Conservation (phyloP, 2,113 vertebrate genomes). For the Synchiropus splendidus region DNA sequence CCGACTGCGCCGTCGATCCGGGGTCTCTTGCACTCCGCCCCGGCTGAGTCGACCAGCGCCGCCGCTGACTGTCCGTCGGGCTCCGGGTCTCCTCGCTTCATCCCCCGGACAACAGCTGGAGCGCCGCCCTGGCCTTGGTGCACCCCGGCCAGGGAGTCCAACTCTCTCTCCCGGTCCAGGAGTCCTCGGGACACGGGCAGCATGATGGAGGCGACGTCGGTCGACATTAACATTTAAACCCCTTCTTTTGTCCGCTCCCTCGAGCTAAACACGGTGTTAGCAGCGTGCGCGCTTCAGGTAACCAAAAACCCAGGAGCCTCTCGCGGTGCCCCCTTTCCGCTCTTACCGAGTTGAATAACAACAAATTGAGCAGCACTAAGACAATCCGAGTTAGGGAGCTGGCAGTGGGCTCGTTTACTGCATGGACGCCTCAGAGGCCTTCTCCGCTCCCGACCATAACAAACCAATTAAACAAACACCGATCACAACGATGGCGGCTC, state of each 20-base stretch:
- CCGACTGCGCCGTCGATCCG: conserved; percentile 65
- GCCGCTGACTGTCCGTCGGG: conserved; percentile 63
- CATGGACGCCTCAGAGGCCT: conserved; percentile 44
- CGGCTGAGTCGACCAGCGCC: conserved; percentile 54
- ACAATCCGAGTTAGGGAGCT: conserved; percentile 4
- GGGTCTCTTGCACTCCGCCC: conserved; percentile 71
- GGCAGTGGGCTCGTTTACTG: conserved; percentile 39
- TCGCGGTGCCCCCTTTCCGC: conserved; percentile 11
- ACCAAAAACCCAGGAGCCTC: conserved; percentile 25
- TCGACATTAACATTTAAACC: conserved; percentile 76
- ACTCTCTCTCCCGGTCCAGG: conserved; percentile 70
- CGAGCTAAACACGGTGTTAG: conserved; percentile 17
- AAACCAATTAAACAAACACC: conserved; percentile 41
- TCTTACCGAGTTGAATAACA: background rate
- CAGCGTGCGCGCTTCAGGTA: conserved; percentile 2
- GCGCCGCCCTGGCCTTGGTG: conserved; percentile 51
- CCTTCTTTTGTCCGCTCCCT: conserved; percentile 19
- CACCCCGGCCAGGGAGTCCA: conserved; percentile 65
- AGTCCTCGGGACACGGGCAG: conserved; percentile 71
- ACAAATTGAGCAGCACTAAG: background rate
- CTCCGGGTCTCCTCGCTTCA: conserved; percentile 75
- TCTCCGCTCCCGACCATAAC: conserved; percentile 33
- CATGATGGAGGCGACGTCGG: conserved; percentile 75
- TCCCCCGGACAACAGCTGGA: conserved; percentile 60
- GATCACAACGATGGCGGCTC: conserved; percentile 28